Evolutionary conservation across 2,797 vertebrate genomes (phyloP).

Genomic region (Okamejei kenojei): DNA sequence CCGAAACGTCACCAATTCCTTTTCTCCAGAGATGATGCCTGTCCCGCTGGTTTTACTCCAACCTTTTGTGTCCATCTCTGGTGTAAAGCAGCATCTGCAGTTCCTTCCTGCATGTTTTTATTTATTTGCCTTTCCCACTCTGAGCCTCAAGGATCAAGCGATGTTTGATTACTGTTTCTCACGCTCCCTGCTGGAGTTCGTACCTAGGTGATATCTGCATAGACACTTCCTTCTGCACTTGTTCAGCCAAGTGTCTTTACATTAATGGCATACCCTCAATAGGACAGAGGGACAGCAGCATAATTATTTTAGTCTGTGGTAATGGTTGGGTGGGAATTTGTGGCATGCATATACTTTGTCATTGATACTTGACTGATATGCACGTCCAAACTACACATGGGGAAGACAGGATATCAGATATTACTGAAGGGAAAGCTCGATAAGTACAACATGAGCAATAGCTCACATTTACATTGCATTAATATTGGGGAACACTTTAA

Average conservation of each 20-base stretch:
- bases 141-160: not conserved
- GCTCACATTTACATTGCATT: not conserved
- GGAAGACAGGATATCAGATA: not conserved
- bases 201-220: conserved; percentile 20
- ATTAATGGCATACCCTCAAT: not conserved
- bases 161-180: conserved; percentile 23
- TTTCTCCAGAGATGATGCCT: too few species aligned
- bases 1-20: too few species aligned
- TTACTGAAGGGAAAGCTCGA: not conserved
- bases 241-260: not conserved
- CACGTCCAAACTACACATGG: not conserved
- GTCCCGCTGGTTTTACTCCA: too few species aligned
- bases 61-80: too few species aligned
- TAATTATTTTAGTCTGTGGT: not conserved
- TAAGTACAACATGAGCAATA: not conserved
- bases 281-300: too few species aligned
- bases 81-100: too few species aligned
- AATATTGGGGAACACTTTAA: not conserved
- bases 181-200: conserved; percentile 1
- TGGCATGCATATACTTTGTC: not conserved
- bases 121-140: conserved; percentile 30
- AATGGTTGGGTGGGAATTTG: not conserved
- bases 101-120: not conserved
- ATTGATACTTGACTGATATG: not conserved
- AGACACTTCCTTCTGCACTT: not conserved